Percentiles rank a stretch among this genome's conserved stretches.
Evolutionary conservation across 2,797 vertebrate genomes (phyloP).

Genomic region (Echeneis naucrates): DNA sequence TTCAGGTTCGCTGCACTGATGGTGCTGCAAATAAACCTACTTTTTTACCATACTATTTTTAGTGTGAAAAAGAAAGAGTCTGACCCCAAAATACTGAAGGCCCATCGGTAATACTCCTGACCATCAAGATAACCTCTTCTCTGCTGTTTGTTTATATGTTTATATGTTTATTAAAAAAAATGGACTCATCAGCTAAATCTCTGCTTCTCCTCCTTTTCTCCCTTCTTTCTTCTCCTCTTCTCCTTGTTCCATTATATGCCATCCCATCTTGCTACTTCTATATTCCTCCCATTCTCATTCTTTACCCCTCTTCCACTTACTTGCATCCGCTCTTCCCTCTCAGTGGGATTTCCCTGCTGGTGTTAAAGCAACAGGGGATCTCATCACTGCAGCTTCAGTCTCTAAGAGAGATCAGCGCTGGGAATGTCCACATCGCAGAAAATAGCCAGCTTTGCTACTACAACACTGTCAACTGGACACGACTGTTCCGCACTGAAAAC

Average conservation of each 20-base stretch:
- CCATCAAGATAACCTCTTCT: too few species aligned
- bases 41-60: too few species aligned
- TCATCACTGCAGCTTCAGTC: constrained; percentile 96
- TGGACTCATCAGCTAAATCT: neutral
- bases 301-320: constrained; percentile 25
- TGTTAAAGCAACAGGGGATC: constrained; percentile 96
- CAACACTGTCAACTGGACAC: constrained; percentile 96
- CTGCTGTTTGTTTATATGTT: too few species aligned
- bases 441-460: constrained; percentile 97
- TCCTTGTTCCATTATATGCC: neutral
- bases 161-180: too few species aligned
- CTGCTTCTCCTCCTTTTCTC: constrained; percentile 3
- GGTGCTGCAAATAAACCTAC: too few species aligned
- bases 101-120: too few species aligned
- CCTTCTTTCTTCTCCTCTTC: neutral
- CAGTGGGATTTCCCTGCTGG: constrained; percentile 97
- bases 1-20: too few species aligned
- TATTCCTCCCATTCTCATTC: constrained; percentile 24
- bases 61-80: too few species aligned
- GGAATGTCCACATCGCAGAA: constrained; percentile 96
- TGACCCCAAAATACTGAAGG: too few species aligned
- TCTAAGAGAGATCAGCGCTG: constrained; percentile 95
- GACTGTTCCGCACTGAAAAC: constrained; percentile 89
- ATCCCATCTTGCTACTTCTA: neutral
- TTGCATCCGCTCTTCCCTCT: constrained; percentile 30